Percentiles rank a stretch among this genome's conserved stretches.
phyloP scores from a whole-genome alignment of 1,140 invertebrate genomes.

The Bombus polaris region DNA sequence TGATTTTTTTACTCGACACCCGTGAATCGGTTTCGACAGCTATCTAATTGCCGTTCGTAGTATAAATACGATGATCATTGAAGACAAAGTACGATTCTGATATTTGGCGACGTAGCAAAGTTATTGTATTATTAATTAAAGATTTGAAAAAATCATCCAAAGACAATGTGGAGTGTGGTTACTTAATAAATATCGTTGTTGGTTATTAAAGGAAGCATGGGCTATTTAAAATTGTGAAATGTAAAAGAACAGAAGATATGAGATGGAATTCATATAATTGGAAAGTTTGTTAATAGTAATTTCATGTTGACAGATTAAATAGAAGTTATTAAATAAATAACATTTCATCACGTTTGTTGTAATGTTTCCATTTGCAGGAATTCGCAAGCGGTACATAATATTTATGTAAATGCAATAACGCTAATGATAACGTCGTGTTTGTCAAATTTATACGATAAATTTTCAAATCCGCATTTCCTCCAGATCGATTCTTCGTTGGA shows the following conservation, averaged over 20 bases:
- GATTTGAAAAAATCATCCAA: not conserved
- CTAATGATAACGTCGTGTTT: not conserved
- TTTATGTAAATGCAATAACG: not conserved
- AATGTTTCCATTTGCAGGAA: not conserved
- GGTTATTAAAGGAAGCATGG: no score
- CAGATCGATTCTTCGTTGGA: not conserved
- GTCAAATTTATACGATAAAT: not conserved
- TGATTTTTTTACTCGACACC: constrained; percentile 9
- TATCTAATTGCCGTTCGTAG: not conserved
- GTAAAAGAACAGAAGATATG: not conserved
- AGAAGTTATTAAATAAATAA: not conserved
- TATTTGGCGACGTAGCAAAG: no score
- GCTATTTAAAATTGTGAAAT: not conserved
- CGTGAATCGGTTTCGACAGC: no score
- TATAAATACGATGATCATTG: not conserved
- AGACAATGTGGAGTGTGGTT: no score
- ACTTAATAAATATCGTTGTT: no score
- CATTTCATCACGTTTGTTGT: not conserved
- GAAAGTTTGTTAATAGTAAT: not conserved
- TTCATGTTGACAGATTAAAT: not conserved
- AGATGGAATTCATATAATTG: not conserved
- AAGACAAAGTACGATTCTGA: not conserved
- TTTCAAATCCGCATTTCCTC: not conserved
- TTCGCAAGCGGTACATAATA: not conserved
- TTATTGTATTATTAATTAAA: not conserved